A percentile compares a stretch with the other conserved stretches of the same genome.
Evolutionary conservation across 2,888 invertebrate genomes (phyloP).

Genomic region (Malachius bipustulatus): DNA sequence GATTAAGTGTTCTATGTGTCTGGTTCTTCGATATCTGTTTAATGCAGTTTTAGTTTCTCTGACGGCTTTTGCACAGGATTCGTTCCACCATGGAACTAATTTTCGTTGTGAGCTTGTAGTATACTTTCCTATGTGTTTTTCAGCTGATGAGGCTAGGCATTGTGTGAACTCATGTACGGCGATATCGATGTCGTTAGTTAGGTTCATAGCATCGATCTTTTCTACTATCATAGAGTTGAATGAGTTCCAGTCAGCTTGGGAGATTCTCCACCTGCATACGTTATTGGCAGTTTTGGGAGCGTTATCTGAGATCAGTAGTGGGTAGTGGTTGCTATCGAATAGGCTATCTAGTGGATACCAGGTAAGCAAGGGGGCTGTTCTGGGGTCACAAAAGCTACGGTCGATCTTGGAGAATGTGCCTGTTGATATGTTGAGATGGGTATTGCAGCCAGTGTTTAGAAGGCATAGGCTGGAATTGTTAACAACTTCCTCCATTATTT

Average conservation of each 20-base stretch:
- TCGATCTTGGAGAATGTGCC: conserved; percentile 12
- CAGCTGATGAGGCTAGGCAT: conserved; percentile 8
- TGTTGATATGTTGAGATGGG: conserved; percentile 10
- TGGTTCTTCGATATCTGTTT: conserved; percentile 12
- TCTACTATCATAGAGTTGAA: conserved; percentile 1
- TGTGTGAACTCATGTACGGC: conserved; percentile 5
- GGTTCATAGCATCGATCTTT: background rate
- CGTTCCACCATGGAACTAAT: conserved; percentile 16
- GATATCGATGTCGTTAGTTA: conserved; percentile 6
- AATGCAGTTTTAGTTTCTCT: conserved; percentile 13
- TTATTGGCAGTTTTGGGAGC: background rate
- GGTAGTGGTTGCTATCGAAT: conserved; percentile 12
- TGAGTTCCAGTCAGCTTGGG: conserved; percentile 11
- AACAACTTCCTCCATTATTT: conserved; percentile 7
- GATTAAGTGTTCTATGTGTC: conserved; percentile 12
- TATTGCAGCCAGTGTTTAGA: conserved; percentile 10
- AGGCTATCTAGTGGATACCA: conserved; percentile 10
- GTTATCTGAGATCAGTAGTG: conserved; percentile 11
- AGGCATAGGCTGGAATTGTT: conserved; percentile 5
- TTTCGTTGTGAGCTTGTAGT: background rate
- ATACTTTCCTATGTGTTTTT: conserved; percentile 7
- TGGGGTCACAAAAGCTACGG: too few relatives aligned
- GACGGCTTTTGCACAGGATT: conserved; percentile 10
- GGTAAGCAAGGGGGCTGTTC: conserved; percentile 2
- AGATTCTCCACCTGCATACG: conserved; percentile 8